Evolutionary conservation across 1,140 invertebrate genomes (phyloP), one percentile per base, ranked within the genome.

Genomic region (Brachionus manjavacas): DNA sequence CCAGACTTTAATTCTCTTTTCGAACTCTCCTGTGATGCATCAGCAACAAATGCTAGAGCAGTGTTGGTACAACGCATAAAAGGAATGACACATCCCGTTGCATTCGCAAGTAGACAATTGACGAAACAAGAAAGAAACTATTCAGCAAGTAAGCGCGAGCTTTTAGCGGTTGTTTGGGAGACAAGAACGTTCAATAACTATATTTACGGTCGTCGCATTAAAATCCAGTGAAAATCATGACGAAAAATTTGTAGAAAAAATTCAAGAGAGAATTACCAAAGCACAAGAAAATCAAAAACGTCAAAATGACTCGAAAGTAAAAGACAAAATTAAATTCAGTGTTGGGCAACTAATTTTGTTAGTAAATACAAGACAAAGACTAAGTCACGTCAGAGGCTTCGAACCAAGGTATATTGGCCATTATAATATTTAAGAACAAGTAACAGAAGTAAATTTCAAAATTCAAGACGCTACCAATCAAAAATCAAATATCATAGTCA

Each of bases 91-190:
- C 85, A 85, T 23, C 86, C 86, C 1, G 85, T 88, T 2, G 85
- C 85, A 1, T 88, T 85, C 49, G 76, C 78, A 0, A 86, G 83
- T 55, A 28, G 76, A 49, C 31, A 72, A 20, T 80, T 87, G 3
- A 85, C 83, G 28, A 52, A 84, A 25, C 80, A 85, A 7, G 85
- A 88, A 83, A n/a, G n/a, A n/a, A n/a, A n/a, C n/a, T n/a, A n/a
- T n/a, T n/a, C n/a, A n/a, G n/a, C n/a, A n/a, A n/a, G 85, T 23
- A 90, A 92, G 85, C 86, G 86, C 49, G 89, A 91, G 86, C 87
- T 85, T 23, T 81, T 90, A 25, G 89, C 87, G 7, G 85, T 90
- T 9, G 86, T 89, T 11, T 90, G 86, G 86, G 87, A 87, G 1
- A 86, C 89, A 28, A 85, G 89, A 83, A 88, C 89, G 66, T 91